A percentile compares a stretch with the other conserved stretches of the same genome.
Conservation (phyloP, 1,140 invertebrate species). For the Stegodyphus dumicola region DNA sequence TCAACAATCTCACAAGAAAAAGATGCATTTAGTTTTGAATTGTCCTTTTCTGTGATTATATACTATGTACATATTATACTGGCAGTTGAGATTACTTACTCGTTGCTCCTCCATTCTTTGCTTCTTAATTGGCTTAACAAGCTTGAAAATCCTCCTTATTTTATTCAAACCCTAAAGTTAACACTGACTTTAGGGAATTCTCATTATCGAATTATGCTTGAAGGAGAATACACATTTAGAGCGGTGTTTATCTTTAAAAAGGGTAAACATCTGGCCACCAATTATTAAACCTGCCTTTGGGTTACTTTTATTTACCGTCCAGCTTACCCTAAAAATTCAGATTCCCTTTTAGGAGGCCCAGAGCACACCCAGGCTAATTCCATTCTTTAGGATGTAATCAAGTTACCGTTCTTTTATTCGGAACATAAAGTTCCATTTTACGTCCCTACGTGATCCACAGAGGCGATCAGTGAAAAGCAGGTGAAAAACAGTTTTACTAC, state of each 20-base stretch:
- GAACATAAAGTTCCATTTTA: conserved; percentile 37
- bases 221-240: conserved; percentile 6
- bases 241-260: background rate
- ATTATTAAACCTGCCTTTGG: background rate
- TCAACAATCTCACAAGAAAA: no score
- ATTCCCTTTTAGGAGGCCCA: conserved; percentile 1
- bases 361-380: conserved; percentile 22
- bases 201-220: background rate
- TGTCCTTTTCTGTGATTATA: no score
- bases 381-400: conserved; percentile 29
- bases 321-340: conserved; percentile 35
- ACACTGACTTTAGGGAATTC: background rate
- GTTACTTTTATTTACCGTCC: conserved; percentile 37
- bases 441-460: conserved; percentile 27
- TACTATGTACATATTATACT: no score
- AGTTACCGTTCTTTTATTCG: conserved; percentile 46
- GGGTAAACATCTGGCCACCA: no score
- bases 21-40: no score
- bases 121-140: no score
- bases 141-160: no score
- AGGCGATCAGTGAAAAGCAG: conserved; percentile 12
- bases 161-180: no score
- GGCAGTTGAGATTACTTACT: no score
- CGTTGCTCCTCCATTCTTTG: no score
- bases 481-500: conserved; percentile 29